Evolutionary conservation across 2,797 vertebrate genomes (phyloP).

Genomic region (Ataeniobius toweri): DNA sequence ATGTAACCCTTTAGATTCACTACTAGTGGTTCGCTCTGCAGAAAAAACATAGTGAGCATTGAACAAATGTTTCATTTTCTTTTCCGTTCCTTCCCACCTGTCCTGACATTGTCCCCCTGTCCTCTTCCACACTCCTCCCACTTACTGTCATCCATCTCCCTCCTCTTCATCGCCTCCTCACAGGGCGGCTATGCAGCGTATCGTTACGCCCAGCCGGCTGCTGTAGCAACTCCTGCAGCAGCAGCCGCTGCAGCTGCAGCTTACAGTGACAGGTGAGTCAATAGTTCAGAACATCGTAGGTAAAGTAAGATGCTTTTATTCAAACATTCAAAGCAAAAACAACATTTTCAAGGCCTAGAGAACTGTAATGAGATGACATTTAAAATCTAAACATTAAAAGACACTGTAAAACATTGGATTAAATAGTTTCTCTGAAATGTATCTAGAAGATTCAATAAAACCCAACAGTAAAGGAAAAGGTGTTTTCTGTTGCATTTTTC

Average conservation of each 20-base stretch:
- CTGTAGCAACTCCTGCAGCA: conserved; percentile 89
- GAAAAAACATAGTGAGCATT: conserved; percentile 10
- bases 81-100: conserved; percentile 33
- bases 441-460: too few relatives aligned
- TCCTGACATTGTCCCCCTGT: conserved; percentile 13
- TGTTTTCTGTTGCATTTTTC: too few relatives aligned
- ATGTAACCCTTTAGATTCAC: conserved; percentile 69
- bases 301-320: neutral
- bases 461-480: too few relatives aligned
- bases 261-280: conserved; percentile 94
- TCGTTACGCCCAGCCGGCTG: conserved; percentile 95
- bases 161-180: conserved; percentile 33
- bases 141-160: conserved; percentile 14
- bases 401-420: too few relatives aligned
- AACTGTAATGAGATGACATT: neutral
- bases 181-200: conserved; percentile 98
- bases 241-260: conserved; percentile 90
- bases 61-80: conserved; percentile 45
- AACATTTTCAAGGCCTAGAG: neutral
- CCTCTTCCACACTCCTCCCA: conserved; percentile 1
- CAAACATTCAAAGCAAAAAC: neutral
- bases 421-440: too few relatives aligned
- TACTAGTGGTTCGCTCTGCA: conserved; percentile 38
- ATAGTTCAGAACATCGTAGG: neutral
- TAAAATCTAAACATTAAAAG: too few relatives aligned